Evolutionary conservation across 2,888 invertebrate species (phyloP).

Genomic region (Drosophila peninsularis): DNA sequence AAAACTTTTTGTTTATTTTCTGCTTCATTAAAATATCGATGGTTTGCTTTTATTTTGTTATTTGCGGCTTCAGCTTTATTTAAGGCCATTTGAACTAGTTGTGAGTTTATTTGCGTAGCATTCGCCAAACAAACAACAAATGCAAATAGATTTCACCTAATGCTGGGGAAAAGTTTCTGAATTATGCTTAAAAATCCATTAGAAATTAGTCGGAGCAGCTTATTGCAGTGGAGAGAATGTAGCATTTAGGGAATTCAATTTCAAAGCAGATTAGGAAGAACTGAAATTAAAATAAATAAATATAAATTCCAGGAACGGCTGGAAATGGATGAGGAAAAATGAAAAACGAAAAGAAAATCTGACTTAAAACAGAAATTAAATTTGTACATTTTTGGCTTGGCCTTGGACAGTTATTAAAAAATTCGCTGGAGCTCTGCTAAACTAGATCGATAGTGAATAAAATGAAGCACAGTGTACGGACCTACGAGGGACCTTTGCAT

Average conservation of each 20-base stretch:
- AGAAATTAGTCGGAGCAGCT: not conserved
- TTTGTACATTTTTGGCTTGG: not conserved
- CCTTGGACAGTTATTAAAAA: not conserved
- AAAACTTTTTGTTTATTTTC: conserved; percentile 10
- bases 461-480: conserved; percentile 10
- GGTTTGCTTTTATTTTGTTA: not conserved
- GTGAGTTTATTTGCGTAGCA: conserved; percentile 5
- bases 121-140: conserved; percentile 1
- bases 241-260: not conserved
- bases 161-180: conserved; percentile 1
- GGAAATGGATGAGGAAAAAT: not conserved
- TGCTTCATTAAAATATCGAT: conserved; percentile 19
- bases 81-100: not conserved
- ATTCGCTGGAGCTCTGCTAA: not conserved
- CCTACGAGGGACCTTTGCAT: not conserved
- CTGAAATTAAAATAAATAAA: no score
- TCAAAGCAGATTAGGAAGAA: not conserved
- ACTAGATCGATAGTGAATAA: not conserved
- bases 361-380: not conserved
- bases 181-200: conserved; percentile 16
- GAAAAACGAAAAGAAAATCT: not conserved
- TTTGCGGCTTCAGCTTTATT: not conserved
- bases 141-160: conserved; percentile 7
- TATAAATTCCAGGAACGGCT: not conserved
- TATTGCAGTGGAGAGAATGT: not conserved